These are phyloP conservation scores for Podarcis siculus DNA, from an alignment of 2,797 vertebrate genomes.

Conservation along the genomic window DNA sequence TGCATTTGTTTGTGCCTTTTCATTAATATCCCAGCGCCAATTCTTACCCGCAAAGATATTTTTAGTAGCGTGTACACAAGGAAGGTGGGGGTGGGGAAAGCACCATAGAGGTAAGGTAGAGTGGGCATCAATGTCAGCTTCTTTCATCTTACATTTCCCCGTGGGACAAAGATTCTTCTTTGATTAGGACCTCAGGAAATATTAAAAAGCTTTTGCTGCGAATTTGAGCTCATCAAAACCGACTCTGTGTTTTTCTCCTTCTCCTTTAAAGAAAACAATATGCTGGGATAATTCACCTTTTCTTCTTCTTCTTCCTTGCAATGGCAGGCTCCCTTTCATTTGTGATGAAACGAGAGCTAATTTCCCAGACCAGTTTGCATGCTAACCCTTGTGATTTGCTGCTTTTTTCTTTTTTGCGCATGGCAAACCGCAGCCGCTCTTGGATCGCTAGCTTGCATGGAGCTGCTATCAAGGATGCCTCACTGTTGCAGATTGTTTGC, in stretches of 20 bases:
- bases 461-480: background rate
- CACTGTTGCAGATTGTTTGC: background rate
- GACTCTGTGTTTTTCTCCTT: conserved; percentile 69
- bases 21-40: conserved; percentile 67
- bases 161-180: conserved; percentile 77
- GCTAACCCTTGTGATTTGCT: background rate
- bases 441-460: background rate
- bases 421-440: background rate
- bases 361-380: background rate
- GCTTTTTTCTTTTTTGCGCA: no score
- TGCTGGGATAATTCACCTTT: conserved; percentile 62
- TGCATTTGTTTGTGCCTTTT: conserved; percentile 67
- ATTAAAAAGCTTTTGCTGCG: conserved; percentile 76
- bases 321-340: conserved; percentile 54
- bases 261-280: background rate
- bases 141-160: conserved; percentile 77
- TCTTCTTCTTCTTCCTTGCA: conserved; percentile 15
- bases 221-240: conserved; percentile 74
- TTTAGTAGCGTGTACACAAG: conserved; percentile 68
- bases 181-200: conserved; percentile 80
- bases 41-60: conserved; percentile 71
- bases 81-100: background rate
- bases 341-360: conserved; percentile 57
- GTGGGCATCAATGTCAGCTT: conserved; percentile 72
- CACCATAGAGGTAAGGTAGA: conserved; percentile 62